A percentile compares a stretch with the other conserved stretches of the same genome.
phyloP scores from a whole-genome alignment of 2,113 vertebrate genomes.

The Tretioscincus oriximinensis region DNA sequence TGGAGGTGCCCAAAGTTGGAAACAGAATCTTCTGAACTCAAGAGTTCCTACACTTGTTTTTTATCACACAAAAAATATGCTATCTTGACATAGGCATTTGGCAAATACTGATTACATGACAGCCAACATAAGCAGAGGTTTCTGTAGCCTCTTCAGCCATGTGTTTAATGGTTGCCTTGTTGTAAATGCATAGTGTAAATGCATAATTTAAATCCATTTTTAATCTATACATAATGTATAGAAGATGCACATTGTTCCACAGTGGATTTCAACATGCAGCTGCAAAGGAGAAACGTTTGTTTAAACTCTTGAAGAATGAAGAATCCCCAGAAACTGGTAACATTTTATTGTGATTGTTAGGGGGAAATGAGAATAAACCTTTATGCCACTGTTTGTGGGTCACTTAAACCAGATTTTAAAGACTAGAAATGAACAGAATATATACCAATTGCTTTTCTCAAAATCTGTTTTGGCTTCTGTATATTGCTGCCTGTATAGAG shows the following conservation, averaged over 20 bases:
- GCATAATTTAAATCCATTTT: slow-evolving; percentile 51
- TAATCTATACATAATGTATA: slow-evolving; percentile 51
- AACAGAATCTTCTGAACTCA: neutral
- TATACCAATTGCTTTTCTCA: accelerated
- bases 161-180: slow-evolving; percentile 46
- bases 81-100: slow-evolving; percentile 22
- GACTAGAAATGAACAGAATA: too few species aligned
- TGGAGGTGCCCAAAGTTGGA: neutral
- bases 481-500: too few species aligned
- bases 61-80: neutral
- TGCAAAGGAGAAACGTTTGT: slow-evolving; percentile 9
- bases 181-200: slow-evolving; percentile 39
- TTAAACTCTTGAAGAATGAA: slow-evolving; percentile 42
- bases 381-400: slow-evolving; percentile 32
- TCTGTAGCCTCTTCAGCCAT: slow-evolving; percentile 33
- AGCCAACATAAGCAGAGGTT: slow-evolving; percentile 34
- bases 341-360: slow-evolving; percentile 29
- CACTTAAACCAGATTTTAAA: neutral
- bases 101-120: slow-evolving; percentile 49
- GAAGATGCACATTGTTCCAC: slow-evolving; percentile 5
- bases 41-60: slow-evolving; percentile 31
- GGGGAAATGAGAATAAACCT: slow-evolving; percentile 2
- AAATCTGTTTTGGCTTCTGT: neutral
- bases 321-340: slow-evolving; percentile 42
- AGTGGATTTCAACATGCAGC: slow-evolving; percentile 38